These are phyloP conservation scores for Chrysogorgia sp. DNA, from an alignment of 92 coral and sea anemone genomes.

Conservation along the genomic window DNA sequence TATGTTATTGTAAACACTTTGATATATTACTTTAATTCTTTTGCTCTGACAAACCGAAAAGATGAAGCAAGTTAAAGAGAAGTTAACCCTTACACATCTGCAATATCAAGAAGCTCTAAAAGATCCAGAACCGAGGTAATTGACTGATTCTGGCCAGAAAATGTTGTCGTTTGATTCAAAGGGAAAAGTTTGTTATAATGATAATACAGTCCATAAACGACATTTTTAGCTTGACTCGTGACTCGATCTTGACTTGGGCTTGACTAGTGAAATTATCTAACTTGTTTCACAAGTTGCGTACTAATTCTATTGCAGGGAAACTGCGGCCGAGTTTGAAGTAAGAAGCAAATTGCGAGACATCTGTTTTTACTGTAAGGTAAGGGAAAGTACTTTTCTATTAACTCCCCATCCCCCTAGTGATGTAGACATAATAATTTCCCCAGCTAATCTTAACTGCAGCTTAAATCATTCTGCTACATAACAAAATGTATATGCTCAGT, in stretches of 20 bases:
- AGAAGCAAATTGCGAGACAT: slow-evolving; percentile 91
- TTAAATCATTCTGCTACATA: too few species aligned
- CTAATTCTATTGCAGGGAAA: slow-evolving; percentile 61
- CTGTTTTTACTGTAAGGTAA: slow-evolving; percentile 86
- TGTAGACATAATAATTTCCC: too few species aligned
- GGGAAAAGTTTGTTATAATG: too few species aligned
- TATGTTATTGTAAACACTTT: background rate
- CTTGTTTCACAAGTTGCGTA: too few species aligned
- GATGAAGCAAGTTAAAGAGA: slow-evolving; percentile 88
- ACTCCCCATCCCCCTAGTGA: too few species aligned
- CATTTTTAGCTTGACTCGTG: too few species aligned
- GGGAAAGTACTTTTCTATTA: too few species aligned
- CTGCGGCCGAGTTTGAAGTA: slow-evolving; percentile 82
- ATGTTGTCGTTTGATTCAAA: slow-evolving; percentile 23
- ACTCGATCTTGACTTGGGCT: too few species aligned
- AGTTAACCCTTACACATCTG: slow-evolving; percentile 74
- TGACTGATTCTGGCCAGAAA: background rate
- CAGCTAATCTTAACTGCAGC: too few species aligned
- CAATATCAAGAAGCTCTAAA: slow-evolving; percentile 87
- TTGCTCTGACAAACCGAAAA: slow-evolving; percentile 22
- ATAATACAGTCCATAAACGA: too few species aligned
- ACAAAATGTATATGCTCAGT: too few species aligned
- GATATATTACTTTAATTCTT: background rate
- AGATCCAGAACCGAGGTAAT: slow-evolving; percentile 55
- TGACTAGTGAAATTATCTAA: too few species aligned